phyloP scores from a whole-genome alignment of 2,888 invertebrate species.

The Anarsia innoxiella region DNA sequence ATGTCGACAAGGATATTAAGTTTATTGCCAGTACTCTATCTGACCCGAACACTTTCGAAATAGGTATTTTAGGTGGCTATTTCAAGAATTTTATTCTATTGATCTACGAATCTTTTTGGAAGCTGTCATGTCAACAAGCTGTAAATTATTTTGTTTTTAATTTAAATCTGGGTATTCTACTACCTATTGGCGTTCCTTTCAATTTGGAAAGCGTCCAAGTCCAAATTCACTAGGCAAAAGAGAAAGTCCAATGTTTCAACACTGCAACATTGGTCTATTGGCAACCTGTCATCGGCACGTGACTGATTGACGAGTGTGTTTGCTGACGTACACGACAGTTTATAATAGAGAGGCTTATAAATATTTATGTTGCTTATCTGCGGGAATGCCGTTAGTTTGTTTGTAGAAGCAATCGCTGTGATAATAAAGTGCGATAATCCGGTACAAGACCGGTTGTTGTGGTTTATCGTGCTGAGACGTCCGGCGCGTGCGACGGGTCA shows the following conservation, averaged over 20 bases:
- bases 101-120: too few relatives aligned
- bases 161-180: too few relatives aligned
- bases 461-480: conserved; percentile 27
- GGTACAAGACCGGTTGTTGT: conserved; percentile 47
- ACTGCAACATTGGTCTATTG: conserved; percentile 11
- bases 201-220: conserved; percentile 23
- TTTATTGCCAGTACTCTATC: too few relatives aligned
- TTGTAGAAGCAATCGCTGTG: conserved; percentile 30
- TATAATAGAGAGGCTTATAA: too few relatives aligned
- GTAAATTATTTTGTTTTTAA: too few relatives aligned
- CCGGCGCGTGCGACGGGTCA: conserved; percentile 45
- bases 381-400: conserved; percentile 33
- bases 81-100: too few relatives aligned
- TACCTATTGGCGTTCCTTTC: neutral
- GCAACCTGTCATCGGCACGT: conserved; percentile 17
- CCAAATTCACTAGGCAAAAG: conserved; percentile 27
- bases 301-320: conserved; percentile 10
- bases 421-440: conserved; percentile 30
- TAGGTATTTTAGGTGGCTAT: too few relatives aligned
- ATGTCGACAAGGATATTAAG: too few relatives aligned
- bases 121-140: too few relatives aligned
- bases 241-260: conserved; percentile 32
- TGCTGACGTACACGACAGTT: too few relatives aligned
- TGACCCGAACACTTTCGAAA: too few relatives aligned
- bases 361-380: too few relatives aligned